Evolutionary conservation across 2,113 vertebrate genomes (phyloP).

Genomic region (Hystrix cristata): DNA sequence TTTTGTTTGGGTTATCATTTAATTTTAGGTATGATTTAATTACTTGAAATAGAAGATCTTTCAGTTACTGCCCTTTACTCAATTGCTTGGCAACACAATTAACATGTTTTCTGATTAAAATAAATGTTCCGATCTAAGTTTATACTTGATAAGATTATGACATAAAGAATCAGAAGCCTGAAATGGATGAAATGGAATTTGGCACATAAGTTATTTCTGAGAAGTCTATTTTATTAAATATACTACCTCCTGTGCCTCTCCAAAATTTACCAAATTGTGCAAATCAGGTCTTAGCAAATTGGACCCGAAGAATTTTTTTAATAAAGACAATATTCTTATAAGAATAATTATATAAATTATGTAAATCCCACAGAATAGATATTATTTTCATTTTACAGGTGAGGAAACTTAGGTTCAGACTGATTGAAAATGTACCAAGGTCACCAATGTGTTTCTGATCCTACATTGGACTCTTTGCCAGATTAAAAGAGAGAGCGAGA

Average conservation of each 20-base stretch:
- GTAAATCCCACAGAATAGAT: conserved; percentile 2
- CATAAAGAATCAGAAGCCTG: conserved; percentile 68
- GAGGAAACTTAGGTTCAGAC: background rate
- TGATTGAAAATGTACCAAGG: background rate
- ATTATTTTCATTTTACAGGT: background rate
- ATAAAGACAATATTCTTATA: conserved; percentile 16
- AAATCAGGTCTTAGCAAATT: conserved; percentile 41
- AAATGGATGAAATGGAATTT: conserved; percentile 57
- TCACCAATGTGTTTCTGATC: background rate
- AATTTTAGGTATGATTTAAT: conserved; percentile 68
- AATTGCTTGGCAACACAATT: conserved; percentile 73
- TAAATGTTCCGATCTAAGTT: conserved; percentile 74
- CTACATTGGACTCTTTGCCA: background rate
- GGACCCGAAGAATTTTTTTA: conserved; percentile 3
- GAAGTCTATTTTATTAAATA: conserved; percentile 48
- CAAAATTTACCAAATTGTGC: conserved; percentile 30
- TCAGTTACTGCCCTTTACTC: conserved; percentile 54
- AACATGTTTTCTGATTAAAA: conserved; percentile 76
- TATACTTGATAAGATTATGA: conserved; percentile 56
- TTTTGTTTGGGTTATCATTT: conserved; percentile 50
- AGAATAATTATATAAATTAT: conserved; percentile 33
- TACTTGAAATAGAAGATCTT: conserved; percentile 68
- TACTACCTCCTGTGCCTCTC: conserved; percentile 33
- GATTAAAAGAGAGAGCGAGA: background rate
- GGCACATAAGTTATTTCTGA: conserved; percentile 35